These are phyloP conservation scores for Philonicus albiceps DNA, from an alignment of 2,888 invertebrate species.

Conservation along the genomic window DNA sequence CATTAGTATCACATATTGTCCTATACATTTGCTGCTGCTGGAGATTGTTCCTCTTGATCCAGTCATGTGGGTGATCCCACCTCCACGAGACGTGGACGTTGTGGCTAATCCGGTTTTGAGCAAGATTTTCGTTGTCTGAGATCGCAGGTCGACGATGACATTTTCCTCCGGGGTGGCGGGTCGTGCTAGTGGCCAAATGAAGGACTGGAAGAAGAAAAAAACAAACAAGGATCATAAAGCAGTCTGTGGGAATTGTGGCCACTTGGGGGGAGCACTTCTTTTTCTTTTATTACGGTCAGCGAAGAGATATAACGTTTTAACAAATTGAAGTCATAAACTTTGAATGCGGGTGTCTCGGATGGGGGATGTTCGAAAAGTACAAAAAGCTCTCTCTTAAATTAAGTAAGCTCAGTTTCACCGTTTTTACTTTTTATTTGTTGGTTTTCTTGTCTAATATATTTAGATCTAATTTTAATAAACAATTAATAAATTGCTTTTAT, in stretches of 20 bases:
- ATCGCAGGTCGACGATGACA: conserved; percentile 66
- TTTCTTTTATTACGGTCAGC: background rate
- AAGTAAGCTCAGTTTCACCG: background rate
- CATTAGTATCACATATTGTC: conserved; percentile 58
- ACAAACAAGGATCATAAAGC: background rate
- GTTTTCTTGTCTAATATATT: background rate
- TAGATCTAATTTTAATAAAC: background rate
- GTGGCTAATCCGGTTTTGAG: conserved; percentile 52
- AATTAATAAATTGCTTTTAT: background rate
- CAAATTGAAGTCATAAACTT: background rate
- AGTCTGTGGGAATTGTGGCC: background rate
- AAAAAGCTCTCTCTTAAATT: background rate
- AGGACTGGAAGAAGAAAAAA: conserved; percentile 64
- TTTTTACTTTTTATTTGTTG: background rate
- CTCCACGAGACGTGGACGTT: conserved; percentile 44
- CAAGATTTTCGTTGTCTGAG: conserved; percentile 58
- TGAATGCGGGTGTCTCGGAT: background rate
- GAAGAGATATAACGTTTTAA: background rate
- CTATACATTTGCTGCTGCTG: conserved; percentile 58
- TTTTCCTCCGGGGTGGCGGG: conserved; percentile 71
- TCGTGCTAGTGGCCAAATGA: conserved; percentile 75
- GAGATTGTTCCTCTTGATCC: conserved; percentile 55
- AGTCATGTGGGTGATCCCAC: conserved; percentile 52
- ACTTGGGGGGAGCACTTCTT: background rate
- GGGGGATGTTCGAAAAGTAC: background rate